Percentiles rank a stretch among this genome's conserved stretches.
These are phyloP conservation scores for Choristoneura rosaceana DNA, from an alignment of 2,888 invertebrate genomes.

Conservation along the genomic window DNA sequence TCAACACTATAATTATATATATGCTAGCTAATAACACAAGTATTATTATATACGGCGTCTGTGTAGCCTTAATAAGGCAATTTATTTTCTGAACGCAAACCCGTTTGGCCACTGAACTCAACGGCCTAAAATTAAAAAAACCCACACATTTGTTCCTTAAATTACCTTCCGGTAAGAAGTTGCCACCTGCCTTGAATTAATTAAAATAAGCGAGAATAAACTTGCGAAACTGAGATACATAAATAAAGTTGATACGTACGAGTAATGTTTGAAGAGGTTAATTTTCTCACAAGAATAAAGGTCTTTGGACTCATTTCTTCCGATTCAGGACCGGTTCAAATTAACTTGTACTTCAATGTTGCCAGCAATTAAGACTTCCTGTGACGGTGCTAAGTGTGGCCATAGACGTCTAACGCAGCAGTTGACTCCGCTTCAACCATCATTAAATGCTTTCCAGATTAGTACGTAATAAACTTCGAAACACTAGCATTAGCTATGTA, in stretches of 20 bases:
- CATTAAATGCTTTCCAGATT: background rate
- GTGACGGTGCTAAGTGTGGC: conserved; percentile 43
- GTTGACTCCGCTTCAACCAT: background rate
- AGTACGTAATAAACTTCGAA: background rate
- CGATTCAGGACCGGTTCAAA: conserved; percentile 40
- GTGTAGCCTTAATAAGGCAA: background rate
- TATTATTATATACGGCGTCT: conserved; percentile 4
- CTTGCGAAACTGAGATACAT: background rate
- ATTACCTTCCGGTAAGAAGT: conserved; percentile 26
- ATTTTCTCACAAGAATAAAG: conserved; percentile 51
- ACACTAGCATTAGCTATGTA: background rate
- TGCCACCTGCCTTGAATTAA: conserved; percentile 21
- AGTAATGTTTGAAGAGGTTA: conserved; percentile 23
- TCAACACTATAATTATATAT: background rate
- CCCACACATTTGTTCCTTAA: conserved; percentile 13
- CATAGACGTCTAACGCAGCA: background rate
- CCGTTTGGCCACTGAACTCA: conserved; percentile 21
- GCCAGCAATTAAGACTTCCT: conserved; percentile 73
- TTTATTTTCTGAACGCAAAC: conserved; percentile 5
- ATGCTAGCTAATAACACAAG: background rate
- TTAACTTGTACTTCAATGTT: conserved; percentile 38
- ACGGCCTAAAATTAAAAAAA: conserved; percentile 19
- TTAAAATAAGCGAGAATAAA: conserved; percentile 4
- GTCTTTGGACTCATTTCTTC: conserved; percentile 50
- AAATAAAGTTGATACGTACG: conserved; percentile 6